These are phyloP conservation scores for Loripinus fragilis DNA, from an alignment of 2,888 invertebrate genomes.

Conservation along the genomic window DNA sequence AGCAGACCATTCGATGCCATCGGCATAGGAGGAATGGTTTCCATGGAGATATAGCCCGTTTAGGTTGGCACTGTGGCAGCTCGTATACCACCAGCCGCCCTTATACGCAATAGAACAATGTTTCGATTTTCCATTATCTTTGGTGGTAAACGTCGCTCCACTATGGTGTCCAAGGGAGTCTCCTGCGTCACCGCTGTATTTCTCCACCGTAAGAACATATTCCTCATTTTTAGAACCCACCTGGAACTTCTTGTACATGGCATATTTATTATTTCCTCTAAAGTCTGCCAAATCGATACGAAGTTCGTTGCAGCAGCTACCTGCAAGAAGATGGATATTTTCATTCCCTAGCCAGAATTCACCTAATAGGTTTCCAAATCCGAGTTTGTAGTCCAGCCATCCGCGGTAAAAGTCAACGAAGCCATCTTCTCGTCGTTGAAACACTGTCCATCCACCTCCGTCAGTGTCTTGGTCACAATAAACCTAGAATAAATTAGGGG, in stretches of 20 bases:
- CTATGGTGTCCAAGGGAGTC: constrained; percentile 95
- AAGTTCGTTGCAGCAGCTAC: constrained; percentile 84
- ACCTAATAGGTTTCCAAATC: constrained; percentile 89
- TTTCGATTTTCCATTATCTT: constrained; percentile 90
- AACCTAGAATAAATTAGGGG: constrained; percentile 88
- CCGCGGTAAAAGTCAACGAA: constrained; percentile 91
- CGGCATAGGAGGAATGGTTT: neutral
- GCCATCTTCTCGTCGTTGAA: constrained; percentile 92
- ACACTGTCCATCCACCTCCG: constrained; percentile 88
- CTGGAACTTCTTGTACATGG: constrained; percentile 90
- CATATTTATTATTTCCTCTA: constrained; percentile 91
- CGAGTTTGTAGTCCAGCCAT: constrained; percentile 91
- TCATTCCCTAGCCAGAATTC: constrained; percentile 96
- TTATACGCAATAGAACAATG: constrained; percentile 73
- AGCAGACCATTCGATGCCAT: neutral
- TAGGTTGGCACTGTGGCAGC: constrained; percentile 73
- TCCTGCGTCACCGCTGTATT: constrained; percentile 92
- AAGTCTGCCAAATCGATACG: constrained; percentile 93
- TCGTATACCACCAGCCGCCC: constrained; percentile 79
- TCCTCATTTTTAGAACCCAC: constrained; percentile 88
- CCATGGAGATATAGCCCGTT: constrained; percentile 71
- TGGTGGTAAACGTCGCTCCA: constrained; percentile 94
- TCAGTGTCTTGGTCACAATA: constrained; percentile 86
- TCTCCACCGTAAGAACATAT: constrained; percentile 89
- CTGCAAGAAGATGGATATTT: constrained; percentile 90